Evolutionary conservation across 2,797 vertebrate species (phyloP), one percentile per base, ranked within the genome.

Genomic region (Anguilla megastoma): DNA sequence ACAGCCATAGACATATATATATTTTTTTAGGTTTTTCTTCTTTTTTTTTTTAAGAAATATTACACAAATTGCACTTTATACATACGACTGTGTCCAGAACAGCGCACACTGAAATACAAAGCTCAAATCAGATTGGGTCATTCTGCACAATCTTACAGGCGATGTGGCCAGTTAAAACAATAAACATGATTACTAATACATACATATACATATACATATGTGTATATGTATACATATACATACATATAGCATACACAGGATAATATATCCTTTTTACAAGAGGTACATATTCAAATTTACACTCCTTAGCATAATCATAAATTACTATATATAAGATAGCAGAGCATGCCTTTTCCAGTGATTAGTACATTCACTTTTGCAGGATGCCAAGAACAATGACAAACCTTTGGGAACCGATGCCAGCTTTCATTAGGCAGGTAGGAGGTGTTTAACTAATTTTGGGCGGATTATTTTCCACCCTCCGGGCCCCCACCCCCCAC

Each of bases 21-120:
- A 92, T 92, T 87, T 87, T 90, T 84, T 84, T 50, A 33, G 10
- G 9, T 85, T 85, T 85, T 85, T 54, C 24, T 8, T 54, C 87
- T 86, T 87, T 89, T 87, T 86, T 90, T 90, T 89, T 88, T 91
- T 90, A 91, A 92, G 91, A 94, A 95, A 94, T 91, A 91, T 89
- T 93, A 95, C 93, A 95, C 92, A 95, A 94, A 94, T 93, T 94
- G 93, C 93, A 93, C 93, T 94, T 94, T 90, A 94, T 91, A 95
- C 94, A 95, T 91, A 93, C 86, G 89, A 92, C 36, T 88, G 90
- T 76, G 88, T 89, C 90, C 90, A 56, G 87, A 88, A 92, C 85
- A 91, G 87, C 88, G 36, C 84, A 93, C 88, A 89, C 0, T 84
- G 90, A 92, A 92, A 90, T 87, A 95, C 92, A 93, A 90, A 89